Conservation (phyloP, 2,113 vertebrate genomes). For the Cranoglanis bouderius region DNA sequence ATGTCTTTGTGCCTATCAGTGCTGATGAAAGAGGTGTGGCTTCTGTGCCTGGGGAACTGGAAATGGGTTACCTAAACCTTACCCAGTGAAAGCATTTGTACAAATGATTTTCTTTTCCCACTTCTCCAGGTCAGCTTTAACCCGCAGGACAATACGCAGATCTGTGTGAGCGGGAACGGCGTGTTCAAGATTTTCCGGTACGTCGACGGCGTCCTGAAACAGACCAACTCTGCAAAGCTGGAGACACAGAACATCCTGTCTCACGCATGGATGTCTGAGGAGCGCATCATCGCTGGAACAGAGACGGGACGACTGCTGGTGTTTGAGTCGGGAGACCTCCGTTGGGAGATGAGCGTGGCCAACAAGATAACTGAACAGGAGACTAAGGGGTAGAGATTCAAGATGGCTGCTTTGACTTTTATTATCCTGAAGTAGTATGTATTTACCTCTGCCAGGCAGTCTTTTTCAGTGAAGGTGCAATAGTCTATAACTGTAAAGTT, state of each 20-base stretch:
- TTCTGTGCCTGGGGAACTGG: not conserved
- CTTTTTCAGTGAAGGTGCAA: not conserved
- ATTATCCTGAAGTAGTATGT: not conserved
- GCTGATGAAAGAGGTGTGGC: not conserved
- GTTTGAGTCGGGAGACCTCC: slow-evolving; percentile 82
- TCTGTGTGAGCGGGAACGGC: slow-evolving; percentile 84
- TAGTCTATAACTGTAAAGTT: not conserved
- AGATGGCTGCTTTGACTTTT: not conserved
- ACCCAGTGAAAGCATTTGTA: not conserved
- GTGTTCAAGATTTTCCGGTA: slow-evolving; percentile 87
- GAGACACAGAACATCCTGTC: slow-evolving; percentile 82
- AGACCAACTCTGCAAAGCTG: slow-evolving; percentile 79
- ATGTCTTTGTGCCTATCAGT: not conserved
- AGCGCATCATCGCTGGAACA: slow-evolving; percentile 83
- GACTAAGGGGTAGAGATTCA: slow-evolving; percentile 57
- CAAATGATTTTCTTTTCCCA: not conserved
- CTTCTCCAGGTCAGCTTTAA: slow-evolving; percentile 86
- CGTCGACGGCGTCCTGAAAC: slow-evolving; percentile 81
- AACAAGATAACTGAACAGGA: slow-evolving; percentile 43
- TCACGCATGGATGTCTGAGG: slow-evolving; percentile 83
- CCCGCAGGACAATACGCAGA: slow-evolving; percentile 83
- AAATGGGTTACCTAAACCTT: not conserved
- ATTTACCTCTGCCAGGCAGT: not conserved
- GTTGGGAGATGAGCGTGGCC: slow-evolving; percentile 74
- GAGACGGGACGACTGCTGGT: slow-evolving; percentile 81